Evolutionary conservation across 2,888 invertebrate genomes (phyloP), one percentile per base, ranked within the genome.

Genomic region (Epinotia nisella): DNA sequence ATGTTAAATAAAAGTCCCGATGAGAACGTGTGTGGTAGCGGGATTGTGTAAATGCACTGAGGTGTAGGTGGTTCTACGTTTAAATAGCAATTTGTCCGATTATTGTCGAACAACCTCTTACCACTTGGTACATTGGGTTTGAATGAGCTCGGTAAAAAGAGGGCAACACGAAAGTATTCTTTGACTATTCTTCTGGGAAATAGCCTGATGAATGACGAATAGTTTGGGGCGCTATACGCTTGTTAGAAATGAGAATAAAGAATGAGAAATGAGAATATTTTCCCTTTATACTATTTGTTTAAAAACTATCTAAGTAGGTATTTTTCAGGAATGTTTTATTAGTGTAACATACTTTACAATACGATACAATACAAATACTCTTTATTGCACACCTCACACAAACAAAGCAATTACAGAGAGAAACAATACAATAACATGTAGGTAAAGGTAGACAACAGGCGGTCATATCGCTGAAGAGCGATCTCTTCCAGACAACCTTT

Each of bases 41-140:
- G 29, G 62, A 49, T 62, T 62, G 2, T 49, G n/a, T 10, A 5
- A 24, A 29, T 29, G 24, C 49, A 62, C 49, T 29, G 62, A 21
- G 11, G 62, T 62, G 49, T 62, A 15, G 49, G 24, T n/a, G 62
- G 61, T n/a, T 61, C 49, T 49, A 19, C 45, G 17, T 62, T 62
- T 62, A 62, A 62, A 49, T 62, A 29, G 62, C 49, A 62, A 62
- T 24, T 49, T 62, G 62, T 62, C 62, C 49, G 5, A 17, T n/a
- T 49, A 29, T 49, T 62, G 24, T 62, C 29, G n/a, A 49, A 49
- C 62, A 29, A 21, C 35, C 39, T 17, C 53, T 53, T 39, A 55
- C 35, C 65, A 55, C 35, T 55, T 55, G 53, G 65, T 55, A 53
- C 65, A 39, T 65, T 55, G 53, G 29, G 49, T 65, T 65, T 55